Evolutionary conservation across 2,797 vertebrate genomes (phyloP).

Genomic region (Astyanax mexicanus): DNA sequence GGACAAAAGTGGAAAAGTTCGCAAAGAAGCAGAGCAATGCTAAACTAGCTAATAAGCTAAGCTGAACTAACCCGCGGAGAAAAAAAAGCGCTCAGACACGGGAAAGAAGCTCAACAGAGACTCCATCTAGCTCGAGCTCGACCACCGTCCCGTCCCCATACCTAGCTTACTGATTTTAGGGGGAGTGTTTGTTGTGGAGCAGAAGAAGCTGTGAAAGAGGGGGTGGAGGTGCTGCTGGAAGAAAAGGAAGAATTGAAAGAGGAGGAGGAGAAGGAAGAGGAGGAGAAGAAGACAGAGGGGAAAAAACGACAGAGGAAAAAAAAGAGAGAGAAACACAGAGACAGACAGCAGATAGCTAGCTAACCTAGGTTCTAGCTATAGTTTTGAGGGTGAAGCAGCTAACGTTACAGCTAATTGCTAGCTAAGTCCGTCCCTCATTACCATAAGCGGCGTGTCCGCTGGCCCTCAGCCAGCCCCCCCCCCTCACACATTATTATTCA

Average conservation of each 20-base stretch:
- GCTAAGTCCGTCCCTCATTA: slow-evolving; percentile 94
- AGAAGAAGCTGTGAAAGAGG: neutral
- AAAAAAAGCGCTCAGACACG: no score
- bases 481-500: slow-evolving; percentile 96
- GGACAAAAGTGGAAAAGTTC: slow-evolving; percentile 41
- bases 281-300: slow-evolving; percentile 70
- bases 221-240: neutral
- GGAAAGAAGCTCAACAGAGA: slow-evolving; percentile 70
- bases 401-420: no score
- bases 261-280: neutral
- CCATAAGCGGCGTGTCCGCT: slow-evolving; percentile 94
- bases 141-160: slow-evolving; percentile 61
- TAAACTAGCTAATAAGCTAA: no score
- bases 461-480: slow-evolving; percentile 95
- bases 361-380: no score
- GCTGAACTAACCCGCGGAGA: slow-evolving; percentile 56
- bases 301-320: slow-evolving; percentile 69
- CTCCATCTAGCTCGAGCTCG: slow-evolving; percentile 24
- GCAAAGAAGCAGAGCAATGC: no score
- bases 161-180: slow-evolving; percentile 61
- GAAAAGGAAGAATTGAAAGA: no score
- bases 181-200: slow-evolving; percentile 71
- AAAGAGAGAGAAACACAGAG: slow-evolving; percentile 75
- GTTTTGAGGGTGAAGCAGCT: slow-evolving; percentile 86
- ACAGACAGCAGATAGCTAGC: no score